A percentile compares a stretch with the other conserved stretches of the same genome.
These are phyloP conservation scores for Microctenopoma stevenorrisi DNA, from an alignment of 2,797 vertebrate genomes.

Conservation along the genomic window DNA sequence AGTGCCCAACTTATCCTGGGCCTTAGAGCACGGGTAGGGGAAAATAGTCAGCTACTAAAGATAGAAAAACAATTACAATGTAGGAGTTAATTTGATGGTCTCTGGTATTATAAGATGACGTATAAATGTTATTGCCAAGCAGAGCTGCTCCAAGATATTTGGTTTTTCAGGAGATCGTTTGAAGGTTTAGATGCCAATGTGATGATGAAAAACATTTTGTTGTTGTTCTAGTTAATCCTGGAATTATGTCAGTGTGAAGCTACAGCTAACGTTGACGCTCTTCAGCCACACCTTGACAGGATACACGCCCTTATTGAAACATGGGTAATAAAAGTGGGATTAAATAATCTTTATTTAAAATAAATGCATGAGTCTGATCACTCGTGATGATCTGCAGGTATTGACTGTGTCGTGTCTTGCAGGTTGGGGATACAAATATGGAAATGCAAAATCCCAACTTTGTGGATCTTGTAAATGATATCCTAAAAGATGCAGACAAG, in stretches of 20 bases:
- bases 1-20: conserved; percentile 79
- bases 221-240: conserved; percentile 63
- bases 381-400: background rate
- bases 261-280: conserved; percentile 19
- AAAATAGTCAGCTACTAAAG: background rate
- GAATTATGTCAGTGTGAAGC: conserved; percentile 55
- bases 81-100: too few relatives aligned
- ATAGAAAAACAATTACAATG: too few relatives aligned
- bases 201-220: background rate
- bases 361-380: background rate
- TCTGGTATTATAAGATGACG: background rate
- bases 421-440: conserved; percentile 50
- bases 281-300: conserved; percentile 69
- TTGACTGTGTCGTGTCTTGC: conserved; percentile 2
- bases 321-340: conserved; percentile 50
- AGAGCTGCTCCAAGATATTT: too few relatives aligned
- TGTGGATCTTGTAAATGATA: conserved; percentile 65
- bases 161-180: background rate
- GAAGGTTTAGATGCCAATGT: too few relatives aligned
- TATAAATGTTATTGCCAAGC: background rate
- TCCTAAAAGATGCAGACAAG: conserved; percentile 55
- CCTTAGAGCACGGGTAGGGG: conserved; percentile 80
- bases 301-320: conserved; percentile 46
- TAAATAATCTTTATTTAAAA: background rate
- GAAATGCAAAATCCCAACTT: conserved; percentile 66